Percentiles rank a stretch among this genome's conserved stretches.
These are phyloP conservation scores for Plodia interpunctella DNA, from an alignment of 1,140 invertebrate species.

Conservation along the genomic window DNA sequence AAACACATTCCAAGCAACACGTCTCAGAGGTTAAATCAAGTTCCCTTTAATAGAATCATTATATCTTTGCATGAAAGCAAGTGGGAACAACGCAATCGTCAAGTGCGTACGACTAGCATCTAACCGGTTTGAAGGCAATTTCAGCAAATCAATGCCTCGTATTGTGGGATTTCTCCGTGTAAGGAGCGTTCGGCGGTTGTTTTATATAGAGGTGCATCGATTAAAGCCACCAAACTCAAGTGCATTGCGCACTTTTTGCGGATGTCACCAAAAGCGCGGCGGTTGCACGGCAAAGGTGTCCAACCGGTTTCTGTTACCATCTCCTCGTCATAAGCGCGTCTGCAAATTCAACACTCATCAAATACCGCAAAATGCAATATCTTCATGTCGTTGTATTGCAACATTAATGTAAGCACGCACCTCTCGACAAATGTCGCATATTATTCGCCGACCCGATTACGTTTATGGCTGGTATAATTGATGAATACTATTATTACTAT, in stretches of 20 bases:
- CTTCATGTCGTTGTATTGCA: not conserved
- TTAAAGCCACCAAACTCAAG: conserved; percentile 49
- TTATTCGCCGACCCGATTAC: conserved; percentile 19
- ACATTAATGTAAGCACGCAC: conserved; percentile 22
- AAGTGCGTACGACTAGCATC: conserved; percentile 36
- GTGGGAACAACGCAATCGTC: conserved; percentile 40
- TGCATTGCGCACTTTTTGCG: conserved; percentile 66
- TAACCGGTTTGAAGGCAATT: conserved; percentile 52
- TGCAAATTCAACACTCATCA: conserved; percentile 70
- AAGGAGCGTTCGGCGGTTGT: conserved; percentile 41
- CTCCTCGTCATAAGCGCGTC: conserved; percentile 62
- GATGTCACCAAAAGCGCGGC: conserved; percentile 67
- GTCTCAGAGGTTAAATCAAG: conserved; percentile 15
- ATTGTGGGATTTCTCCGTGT: conserved; percentile 36
- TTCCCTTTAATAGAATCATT: conserved; percentile 41
- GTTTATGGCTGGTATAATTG: conserved; percentile 18
- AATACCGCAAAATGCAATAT: conserved; percentile 58
- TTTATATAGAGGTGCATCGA: conserved; percentile 43
- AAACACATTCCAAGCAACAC: conserved; percentile 21
- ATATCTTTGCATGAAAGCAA: conserved; percentile 25
- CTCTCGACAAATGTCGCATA: conserved; percentile 28
- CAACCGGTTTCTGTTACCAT: conserved; percentile 68
- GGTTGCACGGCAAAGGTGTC: conserved; percentile 63
- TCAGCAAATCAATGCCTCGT: conserved; percentile 46
- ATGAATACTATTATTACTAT: conserved; percentile 20